Conservation (phyloP, 2,113 vertebrate species). For the Rynchops niger region DNA sequence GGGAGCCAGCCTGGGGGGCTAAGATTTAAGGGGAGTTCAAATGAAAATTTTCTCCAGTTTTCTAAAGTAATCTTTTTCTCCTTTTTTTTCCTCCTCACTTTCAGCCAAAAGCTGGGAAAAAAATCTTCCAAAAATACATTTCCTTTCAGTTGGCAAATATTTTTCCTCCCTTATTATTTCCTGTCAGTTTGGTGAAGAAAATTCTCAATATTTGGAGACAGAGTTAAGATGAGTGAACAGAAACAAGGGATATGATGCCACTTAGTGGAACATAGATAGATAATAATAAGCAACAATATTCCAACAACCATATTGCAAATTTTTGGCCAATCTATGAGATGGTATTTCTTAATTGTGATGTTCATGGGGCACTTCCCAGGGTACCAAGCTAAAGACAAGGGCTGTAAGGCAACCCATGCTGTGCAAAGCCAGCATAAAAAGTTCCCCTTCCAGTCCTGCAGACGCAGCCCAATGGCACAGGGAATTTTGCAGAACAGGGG, state of each 20-base stretch:
- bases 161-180: neutral
- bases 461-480: neutral
- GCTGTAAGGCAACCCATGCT: neutral
- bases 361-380: neutral
- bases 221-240: neutral
- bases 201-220: neutral
- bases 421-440: neutral
- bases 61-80: neutral
- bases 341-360: accelerated
- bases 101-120: neutral
- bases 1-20: accelerated
- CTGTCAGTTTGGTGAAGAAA: neutral
- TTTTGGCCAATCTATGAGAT: neutral
- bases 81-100: neutral
- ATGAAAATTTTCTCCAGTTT: neutral
- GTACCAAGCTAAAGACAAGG: neutral
- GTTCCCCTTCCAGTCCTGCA: neutral
- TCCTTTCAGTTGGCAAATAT: neutral
- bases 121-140: neutral
- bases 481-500: neutral
- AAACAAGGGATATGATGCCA: slow-evolving; percentile 61
- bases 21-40: neutral
- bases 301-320: neutral
- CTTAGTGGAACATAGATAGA: slow-evolving; percentile 50
- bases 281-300: neutral